Conservation (phyloP, 1,140 invertebrate genomes). For the Macrobrachium nipponense region DNA sequence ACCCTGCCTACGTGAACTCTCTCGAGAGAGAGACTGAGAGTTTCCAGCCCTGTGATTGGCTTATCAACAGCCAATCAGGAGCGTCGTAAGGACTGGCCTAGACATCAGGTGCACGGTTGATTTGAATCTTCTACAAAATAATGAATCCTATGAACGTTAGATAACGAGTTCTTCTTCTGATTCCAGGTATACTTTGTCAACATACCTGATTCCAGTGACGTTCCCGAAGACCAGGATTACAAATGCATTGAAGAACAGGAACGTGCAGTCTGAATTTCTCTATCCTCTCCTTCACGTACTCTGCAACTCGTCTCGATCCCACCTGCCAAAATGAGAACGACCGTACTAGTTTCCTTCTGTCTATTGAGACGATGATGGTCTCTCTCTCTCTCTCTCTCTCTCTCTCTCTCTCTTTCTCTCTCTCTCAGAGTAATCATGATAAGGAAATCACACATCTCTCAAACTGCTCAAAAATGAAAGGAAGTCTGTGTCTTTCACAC, state of each 20-base stretch:
- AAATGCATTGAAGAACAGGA: constrained; percentile 87
- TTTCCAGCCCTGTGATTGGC: too few species aligned
- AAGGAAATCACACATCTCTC: too few species aligned
- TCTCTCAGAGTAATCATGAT: not conserved
- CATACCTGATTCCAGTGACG: constrained; percentile 87
- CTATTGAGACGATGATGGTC: not conserved
- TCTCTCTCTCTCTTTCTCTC: constrained; percentile 8
- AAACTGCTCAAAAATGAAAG: too few species aligned
- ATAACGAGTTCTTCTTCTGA: not conserved
- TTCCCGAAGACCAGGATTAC: constrained; percentile 87
- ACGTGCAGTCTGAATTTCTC: constrained; percentile 91
- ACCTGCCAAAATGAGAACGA: constrained; percentile 65
- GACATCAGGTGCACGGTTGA: too few species aligned
- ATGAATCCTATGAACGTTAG: not conserved
- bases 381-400: constrained; percentile 14
- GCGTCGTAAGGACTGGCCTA: too few species aligned
- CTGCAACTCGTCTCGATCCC: constrained; percentile 88
- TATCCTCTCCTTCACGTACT: constrained; percentile 86
- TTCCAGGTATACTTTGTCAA: too few species aligned
- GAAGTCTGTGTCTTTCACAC: too few species aligned
- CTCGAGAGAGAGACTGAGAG: too few species aligned
- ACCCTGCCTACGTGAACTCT: too few species aligned
- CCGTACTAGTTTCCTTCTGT: too few species aligned
- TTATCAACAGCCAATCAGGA: too few species aligned
- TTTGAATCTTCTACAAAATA: too few species aligned